phyloP scores from a whole-genome alignment of 2,888 invertebrate genomes.

The Habroteleia sp. region DNA sequence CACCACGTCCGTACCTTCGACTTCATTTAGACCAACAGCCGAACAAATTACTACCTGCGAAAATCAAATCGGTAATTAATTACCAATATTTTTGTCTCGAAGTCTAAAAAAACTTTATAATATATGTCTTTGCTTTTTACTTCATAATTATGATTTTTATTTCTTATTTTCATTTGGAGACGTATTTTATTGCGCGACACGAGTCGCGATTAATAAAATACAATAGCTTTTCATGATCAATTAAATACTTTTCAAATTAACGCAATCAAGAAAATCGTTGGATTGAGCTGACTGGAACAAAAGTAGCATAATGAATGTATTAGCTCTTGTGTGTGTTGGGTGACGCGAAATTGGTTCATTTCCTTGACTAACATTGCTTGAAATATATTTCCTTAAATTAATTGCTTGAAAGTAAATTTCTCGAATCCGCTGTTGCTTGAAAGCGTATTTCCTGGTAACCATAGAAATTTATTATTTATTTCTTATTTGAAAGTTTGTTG shows the following conservation, averaged over 20 bases:
- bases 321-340: conserved; percentile 32
- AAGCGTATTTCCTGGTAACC: conserved; percentile 17
- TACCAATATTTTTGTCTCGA: too few relatives aligned
- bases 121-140: too few relatives aligned
- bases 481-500: too few relatives aligned
- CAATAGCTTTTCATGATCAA: too few relatives aligned
- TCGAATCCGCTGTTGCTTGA: conserved; percentile 17
- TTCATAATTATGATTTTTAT: too few relatives aligned
- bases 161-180: too few relatives aligned
- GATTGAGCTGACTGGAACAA: conserved; percentile 10
- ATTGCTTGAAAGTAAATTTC: conserved; percentile 46
- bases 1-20: conserved; percentile 76
- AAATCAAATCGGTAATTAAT: conserved; percentile 20
- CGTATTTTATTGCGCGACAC: too few relatives aligned
- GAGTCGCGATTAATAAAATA: too few relatives aligned
- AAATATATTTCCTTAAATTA: conserved; percentile 39
- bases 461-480: too few relatives aligned
- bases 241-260: conserved; percentile 3
- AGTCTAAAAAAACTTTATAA: too few relatives aligned
- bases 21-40: conserved; percentile 82
- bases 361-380: conserved; percentile 22
- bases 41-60: conserved; percentile 83
- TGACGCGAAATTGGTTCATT: conserved; percentile 34
- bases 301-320: conserved; percentile 21
- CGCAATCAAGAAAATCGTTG: not conserved